Base-by-base conservation (phyloP, 2,888 invertebrate genomes). In the Amblyjoppa proteus region DNA sequence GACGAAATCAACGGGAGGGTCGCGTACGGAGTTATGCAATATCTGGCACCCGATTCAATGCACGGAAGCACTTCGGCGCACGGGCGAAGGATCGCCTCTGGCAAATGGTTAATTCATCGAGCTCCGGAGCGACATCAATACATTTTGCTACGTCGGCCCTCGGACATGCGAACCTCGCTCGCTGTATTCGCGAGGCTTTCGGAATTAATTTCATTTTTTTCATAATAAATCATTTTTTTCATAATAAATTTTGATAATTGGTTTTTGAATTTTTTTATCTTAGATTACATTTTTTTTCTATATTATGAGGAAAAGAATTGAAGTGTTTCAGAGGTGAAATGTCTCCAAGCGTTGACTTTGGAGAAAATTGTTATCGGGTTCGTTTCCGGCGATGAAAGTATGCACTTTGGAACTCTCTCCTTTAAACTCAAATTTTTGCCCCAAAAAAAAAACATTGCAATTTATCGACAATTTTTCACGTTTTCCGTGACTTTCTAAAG, bases 1-100 rank as follows among this genome's bases (percentile, higher is more conserved):
- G 68, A 56, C 51, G 38, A 58, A 61, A 41, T 74, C 58, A 68
- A 58, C 56, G 71, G 45, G 49, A 38, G 64, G 51, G 53, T 28
- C 34, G 34, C 41, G 2, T 28, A 13, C 13, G 28, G 28, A 61
- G 61, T 61, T 53, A 53, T 31, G 71, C 13, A 61, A 13, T 31
- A n/a, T 31, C 49, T 25, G 34, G 41, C 16, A n/a, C 56, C 74
- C 66, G 31, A 74, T 79, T 80, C 38, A 80, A 84, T 66, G 34
- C 53, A 64, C 70, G 7, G 56, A 49, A 80, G 53, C 38, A 71
- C n/a, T 49, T 64, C 5, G 56, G 7, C 25, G 56, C 28, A 56
- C 45, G 38, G 5, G 16, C 31, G 45, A 51, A 28, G 28, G 13
- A 13, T 78, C 41, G 49, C 13, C 25, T 28, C 20, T 53, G 31